Conservation (phyloP, 1,140 invertebrate genomes). For the Plectus sambesii region DNA sequence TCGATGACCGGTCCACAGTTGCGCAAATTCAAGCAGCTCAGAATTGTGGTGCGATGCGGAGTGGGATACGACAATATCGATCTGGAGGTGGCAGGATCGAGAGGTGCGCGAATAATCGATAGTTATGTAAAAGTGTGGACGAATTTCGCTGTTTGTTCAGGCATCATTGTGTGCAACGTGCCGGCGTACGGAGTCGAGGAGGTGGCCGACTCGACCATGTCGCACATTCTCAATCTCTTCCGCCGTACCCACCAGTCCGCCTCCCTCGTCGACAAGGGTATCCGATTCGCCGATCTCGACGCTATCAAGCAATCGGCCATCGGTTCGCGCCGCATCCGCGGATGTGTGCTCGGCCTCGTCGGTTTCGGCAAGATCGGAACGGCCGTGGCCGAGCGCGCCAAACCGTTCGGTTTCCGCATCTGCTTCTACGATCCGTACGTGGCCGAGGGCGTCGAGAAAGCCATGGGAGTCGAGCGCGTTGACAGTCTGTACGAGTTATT, state of each 20-base stretch:
- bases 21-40: constrained; percentile 94
- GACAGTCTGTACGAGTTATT: constrained; percentile 82
- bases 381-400: constrained; percentile 75
- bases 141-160: too few species aligned
- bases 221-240: constrained; percentile 92
- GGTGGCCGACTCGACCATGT: constrained; percentile 92
- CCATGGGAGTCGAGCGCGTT: constrained; percentile 77
- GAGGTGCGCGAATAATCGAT: too few species aligned
- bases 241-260: constrained; percentile 93
- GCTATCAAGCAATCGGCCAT: constrained; percentile 34
- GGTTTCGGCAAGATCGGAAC: constrained; percentile 84
- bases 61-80: constrained; percentile 96
- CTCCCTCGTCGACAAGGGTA: constrained; percentile 77
- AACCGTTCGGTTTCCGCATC: constrained; percentile 91
- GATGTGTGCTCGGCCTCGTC: constrained; percentile 85
- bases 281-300: background rate
- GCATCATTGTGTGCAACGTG: constrained; percentile 96
- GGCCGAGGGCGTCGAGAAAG: constrained; percentile 88
- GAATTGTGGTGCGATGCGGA: constrained; percentile 94
- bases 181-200: constrained; percentile 96
- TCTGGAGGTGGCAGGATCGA: constrained; percentile 65
- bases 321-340: constrained; percentile 83
- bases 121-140: too few species aligned
- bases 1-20: constrained; percentile 94
- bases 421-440: constrained; percentile 93